Base-by-base conservation (phyloP, 2,888 invertebrate species). In the Drosophila stalkeri region DNA sequence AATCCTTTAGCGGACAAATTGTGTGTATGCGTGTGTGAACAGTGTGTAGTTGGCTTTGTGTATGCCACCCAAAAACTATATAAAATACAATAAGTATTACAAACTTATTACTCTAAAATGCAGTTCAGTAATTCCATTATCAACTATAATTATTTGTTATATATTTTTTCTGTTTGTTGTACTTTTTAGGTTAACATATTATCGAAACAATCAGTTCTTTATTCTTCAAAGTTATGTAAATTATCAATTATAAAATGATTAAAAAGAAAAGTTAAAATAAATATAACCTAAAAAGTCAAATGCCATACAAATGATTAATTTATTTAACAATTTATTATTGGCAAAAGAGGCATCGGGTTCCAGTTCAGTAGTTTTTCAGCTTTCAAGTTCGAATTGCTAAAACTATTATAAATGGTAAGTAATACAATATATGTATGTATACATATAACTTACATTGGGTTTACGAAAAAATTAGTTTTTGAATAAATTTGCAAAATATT, bases 81-180 rank as follows among this genome's bases (percentile, higher is more conserved):
- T 18, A 46, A 56, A 61, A 64, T 69, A 60, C 49, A 59, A 82
- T 85, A 90, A 85, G 85, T 85, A 85, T 85, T 85, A 85, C 56
- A 88, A 79, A 77, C 74, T 83, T 86, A 77, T 90, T 80, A 89
- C 67, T 90, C 75, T 80, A 69, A 73, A 77, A 69, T 70, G 69
- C 80, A 69, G 89, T 88, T 85, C 88, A 76, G 72, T 64, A 90
- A 86, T 86, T 86, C 85, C 85, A 85, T 85, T 71, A 73, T 68
- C 78, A 67, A 37, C 51, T 81, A 79, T 60, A 76, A 72, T 74
- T 74, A 81, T 75, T 86, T 86, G 85, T 86, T 86, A 86, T 64
- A 69, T 64, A 71, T 62, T 65, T 82, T 82, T 66, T 87, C 35
- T 80, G 69, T 90, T 90, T 86, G 87, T 90, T 86, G 81, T 73